Evolutionary conservation across 2,113 vertebrate species (phyloP).

Genomic region (Antennarius striatus): DNA sequence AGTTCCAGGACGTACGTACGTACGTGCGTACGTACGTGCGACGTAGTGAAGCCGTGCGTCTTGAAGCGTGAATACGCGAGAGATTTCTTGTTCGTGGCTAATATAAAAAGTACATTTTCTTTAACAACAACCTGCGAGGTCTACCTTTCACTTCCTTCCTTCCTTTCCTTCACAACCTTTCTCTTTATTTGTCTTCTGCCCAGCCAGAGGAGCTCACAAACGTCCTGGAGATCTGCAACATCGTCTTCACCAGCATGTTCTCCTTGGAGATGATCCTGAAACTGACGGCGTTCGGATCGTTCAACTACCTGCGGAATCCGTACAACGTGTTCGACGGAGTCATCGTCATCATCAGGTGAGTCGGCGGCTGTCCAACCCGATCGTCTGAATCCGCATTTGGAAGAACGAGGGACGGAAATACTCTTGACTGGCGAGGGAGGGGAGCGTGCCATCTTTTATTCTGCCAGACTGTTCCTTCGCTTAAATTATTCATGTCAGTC

Average conservation of each 20-base stretch:
- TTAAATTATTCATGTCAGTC: slow-evolving; percentile 36
- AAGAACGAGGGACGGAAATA: background rate
- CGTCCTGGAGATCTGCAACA: slow-evolving; percentile 96
- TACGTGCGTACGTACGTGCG: too few relatives aligned
- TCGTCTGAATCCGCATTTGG: too few relatives aligned
- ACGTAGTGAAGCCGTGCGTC: too few relatives aligned
- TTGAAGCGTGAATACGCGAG: too few relatives aligned
- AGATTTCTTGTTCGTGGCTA: too few relatives aligned
- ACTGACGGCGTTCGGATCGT: slow-evolving; percentile 91
- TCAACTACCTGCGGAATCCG: slow-evolving; percentile 92
- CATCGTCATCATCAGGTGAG: slow-evolving; percentile 96
- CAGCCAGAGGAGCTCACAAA: slow-evolving; percentile 97
- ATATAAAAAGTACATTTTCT: too few relatives aligned
- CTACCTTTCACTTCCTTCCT: too few relatives aligned
- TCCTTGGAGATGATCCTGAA: slow-evolving; percentile 98
- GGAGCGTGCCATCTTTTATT: background rate
- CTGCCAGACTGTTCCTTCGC: background rate
- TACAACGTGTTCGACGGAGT: slow-evolving; percentile 97
- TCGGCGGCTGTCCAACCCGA: too few relatives aligned
- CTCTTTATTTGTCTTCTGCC: background rate
- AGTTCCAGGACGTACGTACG: too few relatives aligned
- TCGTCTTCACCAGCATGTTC: slow-evolving; percentile 99
- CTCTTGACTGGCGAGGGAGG: background rate
- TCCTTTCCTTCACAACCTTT: background rate
- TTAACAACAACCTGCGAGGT: too few relatives aligned